phyloP scores from a whole-genome alignment of 2,888 invertebrate genomes.

The Elmis aenea region DNA sequence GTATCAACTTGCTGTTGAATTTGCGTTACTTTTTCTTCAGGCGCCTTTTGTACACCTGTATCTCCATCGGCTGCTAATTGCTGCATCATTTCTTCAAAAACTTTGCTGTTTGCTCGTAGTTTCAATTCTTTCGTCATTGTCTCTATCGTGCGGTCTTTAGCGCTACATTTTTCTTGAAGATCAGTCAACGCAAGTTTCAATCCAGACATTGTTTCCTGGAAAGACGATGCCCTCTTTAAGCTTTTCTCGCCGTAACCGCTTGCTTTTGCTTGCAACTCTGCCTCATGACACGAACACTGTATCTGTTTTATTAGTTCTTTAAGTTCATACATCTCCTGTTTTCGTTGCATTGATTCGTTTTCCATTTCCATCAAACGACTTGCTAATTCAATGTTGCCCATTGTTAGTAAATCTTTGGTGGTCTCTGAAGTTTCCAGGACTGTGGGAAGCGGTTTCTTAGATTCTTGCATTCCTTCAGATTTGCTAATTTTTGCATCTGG shows the following conservation, averaged over 20 bases:
- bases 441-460: too few species aligned
- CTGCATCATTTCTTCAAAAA: conserved; percentile 19
- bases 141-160: conserved; percentile 39
- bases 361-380: conserved; percentile 1
- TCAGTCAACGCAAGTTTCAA: conserved; percentile 35
- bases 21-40: conserved; percentile 9
- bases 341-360: conserved; percentile 1
- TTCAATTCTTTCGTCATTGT: conserved; percentile 37
- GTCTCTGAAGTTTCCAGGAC: too few species aligned
- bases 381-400: neutral
- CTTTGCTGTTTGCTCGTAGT: conserved; percentile 25
- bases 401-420: too few species aligned
- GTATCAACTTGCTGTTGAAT: conserved; percentile 11
- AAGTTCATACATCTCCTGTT: conserved; percentile 6
- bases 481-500: too few species aligned
- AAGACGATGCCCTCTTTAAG: conserved; percentile 6
- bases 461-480: neutral
- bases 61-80: conserved; percentile 7
- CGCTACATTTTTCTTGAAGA: conserved; percentile 37
- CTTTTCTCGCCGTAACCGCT: neutral
- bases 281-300: conserved; percentile 1
- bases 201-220: conserved; percentile 24
- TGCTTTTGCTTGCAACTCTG: neutral
- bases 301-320: conserved; percentile 4
- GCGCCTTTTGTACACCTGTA: conserved; percentile 1